These are phyloP conservation scores for Bemisia tabaci DNA, from an alignment of 1,140 invertebrate species.

Conservation along the genomic window DNA sequence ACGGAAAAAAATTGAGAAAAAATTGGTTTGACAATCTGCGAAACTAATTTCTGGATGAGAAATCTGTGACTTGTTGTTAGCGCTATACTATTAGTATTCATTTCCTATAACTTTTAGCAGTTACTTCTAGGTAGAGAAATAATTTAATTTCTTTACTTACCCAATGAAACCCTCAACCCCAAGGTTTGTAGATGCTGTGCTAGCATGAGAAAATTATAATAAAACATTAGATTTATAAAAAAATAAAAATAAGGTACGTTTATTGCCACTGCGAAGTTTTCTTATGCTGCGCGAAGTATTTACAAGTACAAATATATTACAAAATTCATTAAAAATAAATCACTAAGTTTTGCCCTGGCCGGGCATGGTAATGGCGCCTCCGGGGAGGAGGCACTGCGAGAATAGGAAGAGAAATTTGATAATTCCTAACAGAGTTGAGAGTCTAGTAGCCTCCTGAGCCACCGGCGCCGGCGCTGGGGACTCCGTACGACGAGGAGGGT, in stretches of 20 bases:
- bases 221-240: neutral
- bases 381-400: neutral
- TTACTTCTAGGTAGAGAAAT: too few species aligned
- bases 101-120: too few species aligned
- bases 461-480: slow-evolving; percentile 1
- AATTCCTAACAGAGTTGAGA: neutral
- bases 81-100: too few species aligned
- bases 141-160: too few species aligned
- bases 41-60: too few species aligned
- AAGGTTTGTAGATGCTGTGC: too few species aligned
- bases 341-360: neutral
- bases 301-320: neutral
- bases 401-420: neutral
- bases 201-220: neutral
- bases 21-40: too few species aligned
- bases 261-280: neutral
- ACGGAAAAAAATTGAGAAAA: too few species aligned
- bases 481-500: slow-evolving; percentile 28
- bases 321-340: neutral
- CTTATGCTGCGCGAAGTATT: neutral
- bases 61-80: too few species aligned
- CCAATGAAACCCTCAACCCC: too few species aligned
- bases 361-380: neutral
- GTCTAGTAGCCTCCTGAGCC: slow-evolving; percentile 5
- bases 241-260: neutral